phyloP scores from a whole-genome alignment of 2,888 invertebrate species.

The Phytoseiulus persimilis region DNA sequence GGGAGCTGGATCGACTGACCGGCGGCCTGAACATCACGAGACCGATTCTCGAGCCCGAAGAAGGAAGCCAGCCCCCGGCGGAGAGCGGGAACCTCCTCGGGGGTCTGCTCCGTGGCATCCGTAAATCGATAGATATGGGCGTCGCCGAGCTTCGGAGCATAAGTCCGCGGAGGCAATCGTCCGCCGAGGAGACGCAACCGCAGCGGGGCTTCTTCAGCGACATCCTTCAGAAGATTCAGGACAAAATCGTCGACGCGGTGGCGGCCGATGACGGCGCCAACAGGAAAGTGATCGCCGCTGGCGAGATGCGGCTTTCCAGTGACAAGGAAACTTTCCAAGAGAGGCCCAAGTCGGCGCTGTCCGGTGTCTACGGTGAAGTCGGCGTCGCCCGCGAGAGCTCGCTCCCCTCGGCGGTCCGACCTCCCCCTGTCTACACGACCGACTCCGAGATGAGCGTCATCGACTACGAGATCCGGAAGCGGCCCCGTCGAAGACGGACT shows the following conservation, averaged over 20 bases:
- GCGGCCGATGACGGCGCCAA: background rate
- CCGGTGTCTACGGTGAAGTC: background rate
- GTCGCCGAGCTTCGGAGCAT: background rate
- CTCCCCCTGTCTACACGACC: slow-evolving; percentile 5
- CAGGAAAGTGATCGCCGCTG: background rate
- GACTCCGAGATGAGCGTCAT: slow-evolving; percentile 21
- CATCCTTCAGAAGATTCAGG: slow-evolving; percentile 17
- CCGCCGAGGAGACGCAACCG: background rate
- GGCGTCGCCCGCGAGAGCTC: background rate
- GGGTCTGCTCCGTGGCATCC: background rate
- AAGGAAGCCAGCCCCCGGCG: background rate
- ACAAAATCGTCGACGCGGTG: slow-evolving; percentile 9
- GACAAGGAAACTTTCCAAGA: slow-evolving; percentile 6
- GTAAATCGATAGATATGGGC: slow-evolving; percentile 13
- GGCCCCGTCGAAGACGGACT: slow-evolving; percentile 7
- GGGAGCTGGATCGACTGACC: background rate
- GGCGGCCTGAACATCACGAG: background rate
- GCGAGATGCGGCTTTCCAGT: background rate
- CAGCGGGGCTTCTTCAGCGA: background rate
- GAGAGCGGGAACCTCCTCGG: background rate
- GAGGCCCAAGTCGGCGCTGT: slow-evolving; percentile 9
- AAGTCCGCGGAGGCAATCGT: background rate
- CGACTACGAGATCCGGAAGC: slow-evolving; percentile 8
- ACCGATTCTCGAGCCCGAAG: background rate
- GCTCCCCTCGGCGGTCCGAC: background rate